Conservation (phyloP, 2,113 vertebrate genomes). For the Gymnarchus niloticus region DNA sequence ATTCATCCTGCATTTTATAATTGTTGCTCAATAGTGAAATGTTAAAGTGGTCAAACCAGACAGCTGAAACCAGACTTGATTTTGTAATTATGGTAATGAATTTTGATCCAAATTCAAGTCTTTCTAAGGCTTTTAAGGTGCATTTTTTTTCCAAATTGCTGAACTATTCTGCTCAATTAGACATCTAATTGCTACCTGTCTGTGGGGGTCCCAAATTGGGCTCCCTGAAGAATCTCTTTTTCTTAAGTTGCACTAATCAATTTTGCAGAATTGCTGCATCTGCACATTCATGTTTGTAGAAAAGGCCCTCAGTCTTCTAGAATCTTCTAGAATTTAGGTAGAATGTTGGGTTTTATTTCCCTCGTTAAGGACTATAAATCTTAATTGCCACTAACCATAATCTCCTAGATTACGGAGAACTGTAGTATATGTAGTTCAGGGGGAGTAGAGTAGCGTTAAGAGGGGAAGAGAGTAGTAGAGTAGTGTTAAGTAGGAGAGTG, state of each 20-base stretch:
- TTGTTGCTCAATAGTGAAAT: not conserved
- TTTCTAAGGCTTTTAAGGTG: conserved; percentile 60
- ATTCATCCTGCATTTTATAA: not conserved
- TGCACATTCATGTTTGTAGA: conserved; percentile 15
- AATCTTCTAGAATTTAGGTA: too few species aligned
- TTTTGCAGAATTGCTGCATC: conserved; percentile 48
- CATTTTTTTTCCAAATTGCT: conserved; percentile 66
- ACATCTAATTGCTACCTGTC: conserved; percentile 84
- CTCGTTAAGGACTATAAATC: too few species aligned
- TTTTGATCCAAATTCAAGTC: conserved; percentile 72
- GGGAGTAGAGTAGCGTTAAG: too few species aligned
- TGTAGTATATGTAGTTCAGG: conserved; percentile 6
- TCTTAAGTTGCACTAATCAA: conserved; percentile 69
- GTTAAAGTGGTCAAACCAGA: not conserved
- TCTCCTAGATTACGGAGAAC: too few species aligned
- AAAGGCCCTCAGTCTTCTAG: too few species aligned
- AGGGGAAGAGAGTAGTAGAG: too few species aligned
- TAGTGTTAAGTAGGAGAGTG: too few species aligned
- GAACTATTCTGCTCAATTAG: conserved; percentile 72
- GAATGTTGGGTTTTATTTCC: too few species aligned
- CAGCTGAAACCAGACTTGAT: not conserved
- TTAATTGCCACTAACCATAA: too few species aligned
- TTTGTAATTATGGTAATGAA: not conserved
- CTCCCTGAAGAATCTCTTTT: conserved; percentile 59
- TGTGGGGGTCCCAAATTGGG: conserved; percentile 65